Percentiles rank a stretch among this genome's conserved stretches.
phyloP scores from a whole-genome alignment of 1,140 invertebrate species.

The Pachyrhynchus sulphureomaculatus region DNA sequence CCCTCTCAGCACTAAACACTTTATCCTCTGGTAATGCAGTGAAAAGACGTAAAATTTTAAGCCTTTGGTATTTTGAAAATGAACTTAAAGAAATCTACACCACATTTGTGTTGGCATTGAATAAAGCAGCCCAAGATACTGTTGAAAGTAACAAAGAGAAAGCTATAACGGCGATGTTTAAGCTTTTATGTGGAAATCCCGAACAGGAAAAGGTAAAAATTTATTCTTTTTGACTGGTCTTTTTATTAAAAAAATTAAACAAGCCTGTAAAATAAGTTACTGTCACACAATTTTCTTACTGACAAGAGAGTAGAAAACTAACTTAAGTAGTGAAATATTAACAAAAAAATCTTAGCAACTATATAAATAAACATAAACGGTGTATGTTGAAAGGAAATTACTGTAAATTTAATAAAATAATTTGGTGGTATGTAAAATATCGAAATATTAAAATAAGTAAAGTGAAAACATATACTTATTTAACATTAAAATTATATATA shows the following conservation, averaged over 20 bases:
- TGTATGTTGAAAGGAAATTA: too few relatives aligned
- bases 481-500: too few relatives aligned
- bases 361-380: too few relatives aligned
- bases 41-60: slow-evolving; percentile 58
- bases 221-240: not conserved
- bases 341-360: too few relatives aligned
- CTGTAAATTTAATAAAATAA: too few relatives aligned
- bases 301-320: too few relatives aligned
- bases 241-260: not conserved
- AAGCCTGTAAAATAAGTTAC: not conserved
- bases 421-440: too few relatives aligned
- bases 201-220: slow-evolving; percentile 81
- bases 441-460: too few relatives aligned
- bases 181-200: slow-evolving; percentile 77
- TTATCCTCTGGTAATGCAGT: slow-evolving; percentile 56
- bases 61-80: slow-evolving; percentile 79
- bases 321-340: too few relatives aligned
- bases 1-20: slow-evolving; percentile 56
- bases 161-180: slow-evolving; percentile 74
- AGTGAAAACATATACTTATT: too few relatives aligned
- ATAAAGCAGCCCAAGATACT: slow-evolving; percentile 65
- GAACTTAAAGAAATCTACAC: slow-evolving; percentile 76
- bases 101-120: slow-evolving; percentile 65
- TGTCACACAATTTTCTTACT: not conserved
- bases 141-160: slow-evolving; percentile 81